phyloP scores from a whole-genome alignment of 2,888 invertebrate species.

The Bugula neritina region DNA sequence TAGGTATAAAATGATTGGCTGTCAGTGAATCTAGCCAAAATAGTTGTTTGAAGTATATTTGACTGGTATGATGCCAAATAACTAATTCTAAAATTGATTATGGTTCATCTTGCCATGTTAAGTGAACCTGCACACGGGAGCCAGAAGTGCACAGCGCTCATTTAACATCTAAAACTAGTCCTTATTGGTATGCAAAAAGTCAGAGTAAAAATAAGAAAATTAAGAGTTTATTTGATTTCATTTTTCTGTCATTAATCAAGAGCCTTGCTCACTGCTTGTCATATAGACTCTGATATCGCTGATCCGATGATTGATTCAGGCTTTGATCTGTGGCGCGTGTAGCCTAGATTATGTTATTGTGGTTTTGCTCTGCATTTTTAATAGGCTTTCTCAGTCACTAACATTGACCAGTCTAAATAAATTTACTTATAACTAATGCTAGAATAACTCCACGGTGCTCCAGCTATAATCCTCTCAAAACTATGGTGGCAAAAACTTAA shows the following conservation, averaged over 20 bases:
- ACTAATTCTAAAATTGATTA: neutral
- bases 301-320: slow-evolving; percentile 19
- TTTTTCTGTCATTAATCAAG: neutral
- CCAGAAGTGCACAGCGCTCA: neutral
- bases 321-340: slow-evolving; percentile 23
- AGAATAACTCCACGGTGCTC: too few species aligned
- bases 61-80: neutral
- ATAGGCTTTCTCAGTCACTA: neutral
- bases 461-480: too few species aligned
- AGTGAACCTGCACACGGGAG: neutral
- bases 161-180: neutral
- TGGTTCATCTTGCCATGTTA: neutral
- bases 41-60: neutral
- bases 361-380: slow-evolving; percentile 25
- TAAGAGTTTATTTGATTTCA: neutral
- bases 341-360: slow-evolving; percentile 25
- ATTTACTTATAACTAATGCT: neutral
- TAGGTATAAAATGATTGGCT: neutral
- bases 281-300: neutral
- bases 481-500: too few species aligned
- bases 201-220: neutral
- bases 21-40: neutral
- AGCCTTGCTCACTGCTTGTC: slow-evolving; percentile 22
- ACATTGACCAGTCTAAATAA: neutral
- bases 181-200: neutral